Base-by-base conservation (phyloP, 1,140 invertebrate species). In the Neodiprion fabricii region DNA sequence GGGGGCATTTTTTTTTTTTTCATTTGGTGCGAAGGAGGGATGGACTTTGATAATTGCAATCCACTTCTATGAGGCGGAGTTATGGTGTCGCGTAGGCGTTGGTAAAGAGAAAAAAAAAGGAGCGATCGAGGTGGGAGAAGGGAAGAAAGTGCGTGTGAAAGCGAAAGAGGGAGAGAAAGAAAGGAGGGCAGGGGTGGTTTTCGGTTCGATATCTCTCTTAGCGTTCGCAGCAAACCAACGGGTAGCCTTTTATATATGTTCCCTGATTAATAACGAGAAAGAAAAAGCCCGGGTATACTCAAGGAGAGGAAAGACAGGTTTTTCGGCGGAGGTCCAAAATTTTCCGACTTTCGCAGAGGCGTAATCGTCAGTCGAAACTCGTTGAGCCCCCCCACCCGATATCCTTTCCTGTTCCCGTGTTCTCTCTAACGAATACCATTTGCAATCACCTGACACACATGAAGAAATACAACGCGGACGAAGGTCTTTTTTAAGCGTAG, bases 11-110 rank as follows among this genome's bases (percentile, higher is more conserved):
- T 40, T 40, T 21, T 21, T 40, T 40, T 40, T 40, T 40, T 40
- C 28, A 40, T 40, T 40, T 40, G 28, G 47, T 53, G 73, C 71
- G 72, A 78, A 75, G 14, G 14, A 11, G 67, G 49, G 65, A 67
- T 11, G 53, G 75, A 72, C 79, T 82, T 81, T 83, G 82, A 84
- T 84, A 84, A 84, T 84, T 84, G 83, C 81, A 83, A 84, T 83
- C 78, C 82, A 83, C 79, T 83, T 82, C 75, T 77, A 81, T 71
- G 74, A 47, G 67, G 67, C 67, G 17, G 67, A 17, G 17, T 17
- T 14, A 65, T 11, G 67, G 67, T 47, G 67, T 23, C 40, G 17
- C 67, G 67, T 69, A 69, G 40, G 67, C 40, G 40, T 65, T 65
- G 12, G 12, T 65, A 75, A 67, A 28, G 65, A 74, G 76, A 71